Conservation (phyloP, 2,113 vertebrate genomes). For the rabbit (Oryctolagus cuniculus) region mOryCun1.1 NC_091444.1:9950001-9950500, state of each 20-base stretch:
- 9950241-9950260: not conserved
- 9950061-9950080: not conserved
- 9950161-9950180: not conserved
- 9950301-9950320: not conserved
- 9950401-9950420: too few relatives aligned
- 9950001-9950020: not conserved
- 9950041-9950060: not conserved
- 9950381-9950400: not conserved
- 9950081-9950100: not conserved
- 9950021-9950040: not conserved
- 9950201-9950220: not conserved
- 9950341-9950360: not conserved
- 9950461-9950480: too few relatives aligned
- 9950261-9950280: slow-evolving; percentile 10
- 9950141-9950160: not conserved
- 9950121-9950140: not conserved
- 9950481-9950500: too few relatives aligned
- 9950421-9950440: too few relatives aligned
- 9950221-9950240: not conserved
- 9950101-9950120: not conserved
- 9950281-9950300: not conserved
- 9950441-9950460: too few relatives aligned
- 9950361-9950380: slow-evolving; percentile 20
- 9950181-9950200: not conserved
- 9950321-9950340: not conserved